These are phyloP conservation scores for Apamea epomidion DNA, from an alignment of 2,888 invertebrate genomes.

Conservation along the genomic window DNA sequence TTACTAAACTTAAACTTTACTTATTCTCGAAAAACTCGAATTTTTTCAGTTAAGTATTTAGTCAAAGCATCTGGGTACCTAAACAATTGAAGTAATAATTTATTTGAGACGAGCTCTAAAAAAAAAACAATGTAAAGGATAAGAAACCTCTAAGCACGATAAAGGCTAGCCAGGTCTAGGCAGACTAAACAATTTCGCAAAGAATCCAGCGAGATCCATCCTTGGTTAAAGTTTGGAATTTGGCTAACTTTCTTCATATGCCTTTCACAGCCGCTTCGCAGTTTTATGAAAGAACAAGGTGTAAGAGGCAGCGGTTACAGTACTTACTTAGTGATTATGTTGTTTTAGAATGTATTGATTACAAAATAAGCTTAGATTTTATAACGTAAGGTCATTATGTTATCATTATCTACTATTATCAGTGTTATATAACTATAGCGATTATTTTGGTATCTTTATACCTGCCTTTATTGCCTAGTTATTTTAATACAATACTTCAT, in stretches of 20 bases:
- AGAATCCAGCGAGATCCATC: slow-evolving; percentile 72
- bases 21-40: not conserved
- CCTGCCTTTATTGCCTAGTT: not conserved
- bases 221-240: slow-evolving; percentile 71
- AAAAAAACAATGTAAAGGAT: not conserved
- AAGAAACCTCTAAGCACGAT: not conserved
- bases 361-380: not conserved
- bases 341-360: not conserved
- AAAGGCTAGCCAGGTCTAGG: not conserved
- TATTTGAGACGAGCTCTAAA: not conserved
- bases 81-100: not conserved
- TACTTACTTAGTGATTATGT: not conserved
- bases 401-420: not conserved
- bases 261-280: slow-evolving; percentile 73
- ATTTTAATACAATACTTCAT: not conserved
- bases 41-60: not conserved
- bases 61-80: not conserved
- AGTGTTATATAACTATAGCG: not conserved
- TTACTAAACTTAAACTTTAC: not conserved
- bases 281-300: slow-evolving; percentile 6
- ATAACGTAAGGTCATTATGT: not conserved
- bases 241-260: slow-evolving; percentile 81
- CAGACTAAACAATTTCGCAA: slow-evolving; percentile 61
- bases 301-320: not conserved
- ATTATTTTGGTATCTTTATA: not conserved